A percentile compares a stretch with the other conserved stretches of the same genome.
These are phyloP conservation scores for Zaprionus davidi DNA, from an alignment of 1,140 invertebrate species.

Conservation along the genomic window DNA sequence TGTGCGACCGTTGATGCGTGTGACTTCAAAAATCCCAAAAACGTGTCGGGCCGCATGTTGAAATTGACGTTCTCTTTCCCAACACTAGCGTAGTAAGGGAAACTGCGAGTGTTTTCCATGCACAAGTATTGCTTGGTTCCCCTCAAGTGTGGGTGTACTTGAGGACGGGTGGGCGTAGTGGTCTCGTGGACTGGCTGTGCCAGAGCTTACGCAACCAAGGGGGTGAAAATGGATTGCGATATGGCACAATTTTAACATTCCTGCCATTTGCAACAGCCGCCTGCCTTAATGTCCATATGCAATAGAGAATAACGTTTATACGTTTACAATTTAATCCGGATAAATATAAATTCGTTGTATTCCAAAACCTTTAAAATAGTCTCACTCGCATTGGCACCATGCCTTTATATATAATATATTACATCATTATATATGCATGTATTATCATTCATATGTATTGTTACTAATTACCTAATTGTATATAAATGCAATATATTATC, in stretches of 20 bases:
- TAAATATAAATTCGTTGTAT: neutral
- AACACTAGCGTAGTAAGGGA: neutral
- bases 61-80: conserved; percentile 59
- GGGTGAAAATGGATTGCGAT: conserved; percentile 35
- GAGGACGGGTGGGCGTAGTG: neutral
- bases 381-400: neutral
- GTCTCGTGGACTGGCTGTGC: neutral
- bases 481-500: too few species aligned
- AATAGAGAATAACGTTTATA: neutral
- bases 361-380: neutral
- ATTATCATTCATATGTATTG: too few species aligned
- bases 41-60: conserved; percentile 78
- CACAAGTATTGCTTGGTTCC: conserved; percentile 31
- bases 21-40: conserved; percentile 83
- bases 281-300: neutral
- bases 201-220: conserved; percentile 5
- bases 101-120: conserved; percentile 15
- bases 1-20: conserved; percentile 64
- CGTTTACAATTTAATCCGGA: neutral
- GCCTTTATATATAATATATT: too few species aligned
- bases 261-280: neutral
- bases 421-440: too few species aligned
- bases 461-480: too few species aligned
- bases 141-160: conserved; percentile 1
- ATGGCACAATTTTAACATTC: conserved; percentile 31